A percentile compares a stretch with the other conserved stretches of the same genome.
Evolutionary conservation across 2,797 vertebrate genomes (phyloP).

Genomic region (Falco concolor): DNA sequence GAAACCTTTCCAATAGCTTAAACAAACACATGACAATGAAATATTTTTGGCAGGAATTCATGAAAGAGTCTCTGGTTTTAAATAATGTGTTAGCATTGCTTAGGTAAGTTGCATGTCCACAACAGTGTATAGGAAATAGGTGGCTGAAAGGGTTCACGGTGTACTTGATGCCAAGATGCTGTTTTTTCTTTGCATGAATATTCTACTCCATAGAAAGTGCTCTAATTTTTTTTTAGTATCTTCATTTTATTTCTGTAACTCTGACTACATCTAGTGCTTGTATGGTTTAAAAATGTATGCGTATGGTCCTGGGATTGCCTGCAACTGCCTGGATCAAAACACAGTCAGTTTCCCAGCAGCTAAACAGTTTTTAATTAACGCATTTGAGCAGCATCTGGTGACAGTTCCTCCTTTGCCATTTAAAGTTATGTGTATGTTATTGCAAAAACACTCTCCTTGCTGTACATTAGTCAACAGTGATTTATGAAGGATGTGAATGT

Average conservation of each 20-base stretch:
- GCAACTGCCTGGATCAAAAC: neutral
- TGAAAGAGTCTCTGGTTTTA: neutral
- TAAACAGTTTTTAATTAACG: neutral
- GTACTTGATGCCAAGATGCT: rapidly evolving
- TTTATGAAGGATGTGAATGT: neutral
- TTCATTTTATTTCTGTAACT: neutral
- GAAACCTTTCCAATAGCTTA: neutral
- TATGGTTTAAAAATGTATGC: neutral
- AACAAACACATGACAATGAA: neutral
- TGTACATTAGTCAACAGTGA: neutral
- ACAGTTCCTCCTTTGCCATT: neutral
- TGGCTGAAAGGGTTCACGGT: neutral
- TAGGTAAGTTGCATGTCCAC: neutral
- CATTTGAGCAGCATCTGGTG: neutral
- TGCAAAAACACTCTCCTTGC: neutral
- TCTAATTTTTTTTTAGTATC: neutral
- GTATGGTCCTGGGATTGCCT: neutral
- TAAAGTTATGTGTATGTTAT: neutral
- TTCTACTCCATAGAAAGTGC: neutral
- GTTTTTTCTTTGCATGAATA: neutral
- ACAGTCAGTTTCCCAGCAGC: neutral
- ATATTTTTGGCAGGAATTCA: neutral
- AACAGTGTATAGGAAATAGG: rapidly evolving
- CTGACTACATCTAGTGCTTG: neutral
- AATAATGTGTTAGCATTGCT: neutral